Evolutionary conservation across 2,113 vertebrate species (phyloP).

Genomic region (Butastur rufipennis): DNA sequence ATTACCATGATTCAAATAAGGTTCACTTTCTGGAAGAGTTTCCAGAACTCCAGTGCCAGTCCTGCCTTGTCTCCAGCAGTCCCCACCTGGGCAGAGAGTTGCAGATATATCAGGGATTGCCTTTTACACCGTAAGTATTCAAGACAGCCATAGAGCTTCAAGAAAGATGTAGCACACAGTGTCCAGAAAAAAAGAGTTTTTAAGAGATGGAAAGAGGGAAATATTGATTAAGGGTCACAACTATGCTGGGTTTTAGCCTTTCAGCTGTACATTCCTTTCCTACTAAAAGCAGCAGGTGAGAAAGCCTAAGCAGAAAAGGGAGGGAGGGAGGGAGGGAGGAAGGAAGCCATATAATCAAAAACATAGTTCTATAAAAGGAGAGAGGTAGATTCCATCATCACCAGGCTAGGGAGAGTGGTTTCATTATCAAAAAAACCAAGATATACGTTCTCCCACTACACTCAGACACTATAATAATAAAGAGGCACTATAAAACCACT

Average conservation of each 20-base stretch:
- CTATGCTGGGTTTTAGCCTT: background rate
- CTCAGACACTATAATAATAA: background rate
- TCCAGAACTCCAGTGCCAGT: background rate
- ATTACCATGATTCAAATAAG: fast-evolving
- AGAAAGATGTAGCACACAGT: background rate
- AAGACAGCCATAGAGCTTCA: background rate
- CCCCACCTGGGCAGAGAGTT: background rate
- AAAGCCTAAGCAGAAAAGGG: background rate
- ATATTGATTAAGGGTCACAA: background rate
- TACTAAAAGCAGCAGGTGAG: background rate
- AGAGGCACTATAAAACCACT: background rate
- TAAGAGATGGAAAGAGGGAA: background rate
- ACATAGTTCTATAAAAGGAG: background rate
- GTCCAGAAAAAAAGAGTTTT: background rate
- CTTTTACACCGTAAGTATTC: background rate
- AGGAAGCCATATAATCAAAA: background rate
- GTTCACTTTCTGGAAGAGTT: background rate
- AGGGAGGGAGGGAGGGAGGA: background rate
- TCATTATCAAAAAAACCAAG: background rate
- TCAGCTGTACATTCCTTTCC: background rate
- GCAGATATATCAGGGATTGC: background rate
- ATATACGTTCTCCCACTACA: background rate
- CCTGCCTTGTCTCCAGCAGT: background rate
- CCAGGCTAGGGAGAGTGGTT: background rate
- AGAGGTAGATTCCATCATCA: background rate